phyloP scores from a whole-genome alignment of 2,888 invertebrate species.

The Entomobrya proxima region DNA sequence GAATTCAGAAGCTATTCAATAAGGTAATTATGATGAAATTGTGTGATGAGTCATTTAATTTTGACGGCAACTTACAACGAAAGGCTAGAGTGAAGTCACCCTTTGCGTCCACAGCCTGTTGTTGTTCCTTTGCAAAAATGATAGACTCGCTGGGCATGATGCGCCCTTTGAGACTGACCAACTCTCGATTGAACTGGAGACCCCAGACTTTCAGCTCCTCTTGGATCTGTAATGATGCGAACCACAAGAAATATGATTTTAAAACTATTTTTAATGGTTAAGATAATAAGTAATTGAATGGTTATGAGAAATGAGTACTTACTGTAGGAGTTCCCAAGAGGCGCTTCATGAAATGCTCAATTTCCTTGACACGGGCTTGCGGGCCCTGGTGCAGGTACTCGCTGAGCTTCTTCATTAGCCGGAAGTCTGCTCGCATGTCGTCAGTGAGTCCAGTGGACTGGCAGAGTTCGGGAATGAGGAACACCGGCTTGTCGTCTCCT shows the following conservation, averaged over 20 bases:
- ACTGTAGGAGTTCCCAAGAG: constrained; percentile 71
- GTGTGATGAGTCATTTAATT: background rate
- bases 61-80: too few relatives aligned
- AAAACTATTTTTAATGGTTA: background rate
- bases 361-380: constrained; percentile 84
- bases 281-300: background rate
- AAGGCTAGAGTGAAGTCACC: too few relatives aligned
- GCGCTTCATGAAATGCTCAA: constrained; percentile 80
- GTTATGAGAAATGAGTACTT: constrained; percentile 9
- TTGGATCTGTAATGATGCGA: too few relatives aligned
- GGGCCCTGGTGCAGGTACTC: constrained; percentile 88
- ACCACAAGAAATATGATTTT: background rate
- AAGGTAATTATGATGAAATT: background rate
- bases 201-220: too few relatives aligned
- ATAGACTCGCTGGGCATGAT: too few relatives aligned
- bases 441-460: constrained; percentile 93
- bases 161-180: too few relatives aligned
- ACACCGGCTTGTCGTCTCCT: constrained; percentile 75
- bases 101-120: too few relatives aligned
- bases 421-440: constrained; percentile 86
- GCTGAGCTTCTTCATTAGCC: constrained; percentile 90
- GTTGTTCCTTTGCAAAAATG: too few relatives aligned
- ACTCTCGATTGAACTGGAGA: too few relatives aligned
- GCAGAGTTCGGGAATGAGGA: constrained; percentile 92
- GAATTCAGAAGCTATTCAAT: background rate